Percentiles rank a stretch among this genome's conserved stretches.
phyloP scores from a whole-genome alignment of 30 jellyfish, hydroid and myxozoan species.

The Chrysaora quinquecirrha region DNA sequence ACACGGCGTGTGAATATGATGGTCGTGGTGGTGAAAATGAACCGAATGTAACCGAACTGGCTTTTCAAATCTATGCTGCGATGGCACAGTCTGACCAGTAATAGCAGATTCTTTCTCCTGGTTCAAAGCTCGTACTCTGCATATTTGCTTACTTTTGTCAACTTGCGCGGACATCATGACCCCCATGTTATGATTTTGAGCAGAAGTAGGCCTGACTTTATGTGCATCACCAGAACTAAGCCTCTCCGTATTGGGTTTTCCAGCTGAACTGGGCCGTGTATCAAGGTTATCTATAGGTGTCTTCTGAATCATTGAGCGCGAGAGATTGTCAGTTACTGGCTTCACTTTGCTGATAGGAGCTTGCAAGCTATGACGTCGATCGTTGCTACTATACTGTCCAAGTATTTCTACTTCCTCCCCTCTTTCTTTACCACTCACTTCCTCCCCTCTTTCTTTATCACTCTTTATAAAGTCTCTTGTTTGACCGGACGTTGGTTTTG shows the following conservation, averaged over 20 bases:
- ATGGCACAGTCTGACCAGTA: not conserved
- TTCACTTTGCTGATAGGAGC: not conserved
- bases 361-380: not conserved
- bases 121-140: not conserved
- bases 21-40: slow-evolving; percentile 26
- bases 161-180: no score
- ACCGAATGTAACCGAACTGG: not conserved
- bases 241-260: not conserved
- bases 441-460: not conserved
- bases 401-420: no score
- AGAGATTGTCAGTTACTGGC: not conserved
- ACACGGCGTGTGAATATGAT: slow-evolving; percentile 27
- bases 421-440: not conserved
- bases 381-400: not conserved
- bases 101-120: not conserved
- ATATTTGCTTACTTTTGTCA: no score
- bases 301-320: not conserved
- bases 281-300: no score
- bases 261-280: not conserved
- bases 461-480: not conserved
- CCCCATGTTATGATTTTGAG: no score
- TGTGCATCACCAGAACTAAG: not conserved
- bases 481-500: not conserved
- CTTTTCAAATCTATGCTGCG: not conserved
- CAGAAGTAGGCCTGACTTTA: no score